Evolutionary conservation across 1,140 invertebrate species (phyloP), one percentile per base, ranked within the genome.

Genomic region (Drosophila carrolli): DNA sequence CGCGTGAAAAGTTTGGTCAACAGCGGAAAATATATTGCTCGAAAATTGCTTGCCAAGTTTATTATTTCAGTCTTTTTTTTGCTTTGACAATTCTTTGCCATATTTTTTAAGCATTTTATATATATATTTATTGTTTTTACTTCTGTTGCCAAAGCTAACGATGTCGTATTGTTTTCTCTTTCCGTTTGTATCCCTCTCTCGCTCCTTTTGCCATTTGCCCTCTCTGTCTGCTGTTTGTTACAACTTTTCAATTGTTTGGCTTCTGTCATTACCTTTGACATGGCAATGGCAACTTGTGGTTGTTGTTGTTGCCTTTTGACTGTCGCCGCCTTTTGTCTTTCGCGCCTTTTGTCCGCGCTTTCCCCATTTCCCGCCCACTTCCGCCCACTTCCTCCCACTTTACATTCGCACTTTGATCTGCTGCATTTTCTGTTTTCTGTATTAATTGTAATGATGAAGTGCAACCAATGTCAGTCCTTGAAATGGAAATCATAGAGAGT

Each of bases 241-340:
- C 83, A 86, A 86, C 75, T 86, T 86, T 88, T 83, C 83, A 86
- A 86, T 86, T 86, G 83, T 86, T 86, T 88, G 79, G 83, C 83
- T 86, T 86, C 83, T 83, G 83, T 88, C 83, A 86, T 86, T 88
- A 86, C 83, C 83, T 86, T 86, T 86, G 83, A 86, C 83, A 88
- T 82, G 83, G 83, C 83, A 41, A 53, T 78, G 75, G 62, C 62
- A 77, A 57, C 81, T 68, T 74, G 74, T 66, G 81, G 73, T 77
- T 77, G 83, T 70, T 70, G 78, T 62, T 82, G 59, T 73, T 77
- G 83, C 79, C 83, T 83, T 86, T 88, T 86, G 59, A 83, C 83
- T 83, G 83, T 78, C 82, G 82, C 66, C 83, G 82, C 66, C 83
- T 86, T 86, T 86, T 86, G 84, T 86, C 84, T 86, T 62, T 79